Percentiles rank a stretch among this genome's conserved stretches.
These are phyloP conservation scores for Synergus gifuensis DNA, from an alignment of 2,888 invertebrate species.

Conservation along the genomic window DNA sequence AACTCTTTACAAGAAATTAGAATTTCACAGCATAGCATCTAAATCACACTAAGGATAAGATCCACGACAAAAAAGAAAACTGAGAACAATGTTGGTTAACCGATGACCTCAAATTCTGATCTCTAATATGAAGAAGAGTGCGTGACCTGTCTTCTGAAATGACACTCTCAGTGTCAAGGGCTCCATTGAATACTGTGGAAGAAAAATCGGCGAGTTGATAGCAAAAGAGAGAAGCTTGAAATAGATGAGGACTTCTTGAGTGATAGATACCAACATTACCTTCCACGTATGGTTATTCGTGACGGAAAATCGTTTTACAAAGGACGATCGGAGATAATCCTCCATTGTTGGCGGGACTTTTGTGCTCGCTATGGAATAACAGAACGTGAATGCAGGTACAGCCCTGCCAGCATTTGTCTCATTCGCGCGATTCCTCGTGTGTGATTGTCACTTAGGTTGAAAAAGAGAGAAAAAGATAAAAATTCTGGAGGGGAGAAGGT, in stretches of 20 bases:
- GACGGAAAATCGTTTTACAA: slow-evolving; percentile 62
- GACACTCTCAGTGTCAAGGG: slow-evolving; percentile 36
- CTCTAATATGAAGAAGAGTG: slow-evolving; percentile 20
- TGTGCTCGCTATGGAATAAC: slow-evolving; percentile 49
- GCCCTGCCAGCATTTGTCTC: slow-evolving; percentile 49
- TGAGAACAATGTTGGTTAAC: background rate
- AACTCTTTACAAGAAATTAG: background rate
- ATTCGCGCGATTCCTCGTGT: slow-evolving; percentile 52
- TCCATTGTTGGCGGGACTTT: slow-evolving; percentile 55
- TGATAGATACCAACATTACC: slow-evolving; percentile 28
- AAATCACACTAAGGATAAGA: background rate
- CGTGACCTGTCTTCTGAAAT: slow-evolving; percentile 34
- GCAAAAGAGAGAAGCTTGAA: slow-evolving; percentile 7
- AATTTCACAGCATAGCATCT: too few relatives aligned
- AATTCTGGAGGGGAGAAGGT: background rate
- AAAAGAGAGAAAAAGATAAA: slow-evolving; percentile 39
- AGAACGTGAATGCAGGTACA: slow-evolving; percentile 52
- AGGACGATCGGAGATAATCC: slow-evolving; percentile 68
- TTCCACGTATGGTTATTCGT: slow-evolving; percentile 32
- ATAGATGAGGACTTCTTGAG: slow-evolving; percentile 35
- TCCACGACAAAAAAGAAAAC: background rate
- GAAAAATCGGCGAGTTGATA: slow-evolving; percentile 46
- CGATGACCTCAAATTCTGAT: slow-evolving; percentile 25
- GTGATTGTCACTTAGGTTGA: slow-evolving; percentile 21
- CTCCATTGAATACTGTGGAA: slow-evolving; percentile 9